phyloP scores from a whole-genome alignment of 2,797 vertebrate species.

The Zenarchopterus dispar region DNA sequence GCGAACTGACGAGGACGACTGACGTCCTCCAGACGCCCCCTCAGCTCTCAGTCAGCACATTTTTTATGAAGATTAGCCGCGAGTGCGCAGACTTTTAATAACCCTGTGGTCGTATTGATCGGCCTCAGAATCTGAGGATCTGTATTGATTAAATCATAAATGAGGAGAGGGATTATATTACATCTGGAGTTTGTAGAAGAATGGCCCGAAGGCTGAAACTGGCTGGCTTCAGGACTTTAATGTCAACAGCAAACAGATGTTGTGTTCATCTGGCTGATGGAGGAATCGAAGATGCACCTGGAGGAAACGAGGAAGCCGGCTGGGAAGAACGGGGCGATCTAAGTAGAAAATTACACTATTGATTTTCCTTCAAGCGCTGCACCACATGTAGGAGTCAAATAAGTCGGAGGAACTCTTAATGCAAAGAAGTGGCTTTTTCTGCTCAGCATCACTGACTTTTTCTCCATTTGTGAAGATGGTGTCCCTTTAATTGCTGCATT shows the following conservation, averaged over 20 bases:
- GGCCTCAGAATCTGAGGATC: constrained; percentile 35
- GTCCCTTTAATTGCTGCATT: neutral
- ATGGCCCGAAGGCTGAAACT: constrained; percentile 53
- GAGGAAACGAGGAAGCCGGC: constrained; percentile 82
- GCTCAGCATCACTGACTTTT: neutral
- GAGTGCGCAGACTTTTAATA: constrained; percentile 56
- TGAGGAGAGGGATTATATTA: constrained; percentile 48
- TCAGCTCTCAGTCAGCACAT: constrained; percentile 58
- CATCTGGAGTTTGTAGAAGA: constrained; percentile 48
- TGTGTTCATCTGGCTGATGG: constrained; percentile 65
- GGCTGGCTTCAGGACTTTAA: constrained; percentile 70
- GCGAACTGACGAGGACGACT: constrained; percentile 17
- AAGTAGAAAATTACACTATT: constrained; percentile 85
- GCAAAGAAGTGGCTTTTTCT: constrained; percentile 24
- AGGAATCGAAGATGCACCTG: constrained; percentile 76
- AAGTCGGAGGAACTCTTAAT: constrained; percentile 60
- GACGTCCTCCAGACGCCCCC: constrained; percentile 33
- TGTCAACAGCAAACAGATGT: constrained; percentile 36
- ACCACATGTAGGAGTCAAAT: constrained; percentile 63
- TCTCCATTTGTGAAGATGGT: constrained; percentile 6
- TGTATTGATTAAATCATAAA: constrained; percentile 67
- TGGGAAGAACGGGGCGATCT: constrained; percentile 77
- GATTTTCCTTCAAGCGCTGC: constrained; percentile 78
- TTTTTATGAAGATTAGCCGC: constrained; percentile 31
- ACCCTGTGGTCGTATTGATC: constrained; percentile 66